Conservation (phyloP, 2,797 vertebrate genomes). For the Brotula barbata region DNA sequence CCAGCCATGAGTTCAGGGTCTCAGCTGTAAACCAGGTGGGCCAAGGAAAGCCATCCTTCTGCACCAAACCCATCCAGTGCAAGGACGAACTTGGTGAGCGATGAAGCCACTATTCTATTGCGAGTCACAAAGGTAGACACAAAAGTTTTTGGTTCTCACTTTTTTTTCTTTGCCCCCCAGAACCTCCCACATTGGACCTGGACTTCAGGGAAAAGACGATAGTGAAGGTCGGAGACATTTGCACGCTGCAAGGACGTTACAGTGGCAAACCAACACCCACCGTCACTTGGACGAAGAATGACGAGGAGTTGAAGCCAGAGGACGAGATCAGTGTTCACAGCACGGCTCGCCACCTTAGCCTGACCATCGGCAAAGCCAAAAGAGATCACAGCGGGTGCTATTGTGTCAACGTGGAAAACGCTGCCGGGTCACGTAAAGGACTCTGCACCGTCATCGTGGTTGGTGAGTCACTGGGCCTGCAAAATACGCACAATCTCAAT, state of each 20-base stretch:
- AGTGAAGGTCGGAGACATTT: slow-evolving; percentile 91
- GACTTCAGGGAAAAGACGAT: slow-evolving; percentile 91
- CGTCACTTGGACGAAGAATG: slow-evolving; percentile 90
- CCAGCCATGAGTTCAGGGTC: slow-evolving; percentile 94
- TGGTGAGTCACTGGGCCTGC: slow-evolving; percentile 78
- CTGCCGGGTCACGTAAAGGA: slow-evolving; percentile 88
- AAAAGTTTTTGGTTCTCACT: too few species aligned
- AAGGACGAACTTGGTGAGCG: slow-evolving; percentile 93
- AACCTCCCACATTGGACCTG: slow-evolving; percentile 91
- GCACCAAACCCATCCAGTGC: slow-evolving; percentile 96
- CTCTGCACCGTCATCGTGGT: slow-evolving; percentile 90
- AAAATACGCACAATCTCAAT: too few species aligned
- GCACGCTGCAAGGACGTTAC: slow-evolving; percentile 87
- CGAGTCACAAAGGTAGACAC: too few species aligned
- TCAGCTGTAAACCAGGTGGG: slow-evolving; percentile 94
- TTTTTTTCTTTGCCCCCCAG: slow-evolving; percentile 63
- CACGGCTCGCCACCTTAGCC: slow-evolving; percentile 82
- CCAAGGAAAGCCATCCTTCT: slow-evolving; percentile 93
- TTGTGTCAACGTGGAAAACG: slow-evolving; percentile 87
- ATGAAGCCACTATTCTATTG: too few species aligned
- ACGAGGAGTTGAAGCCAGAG: slow-evolving; percentile 84
- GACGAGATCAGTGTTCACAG: slow-evolving; percentile 84
- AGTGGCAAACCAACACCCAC: slow-evolving; percentile 89
- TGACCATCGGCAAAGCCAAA: slow-evolving; percentile 86
- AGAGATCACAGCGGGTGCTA: slow-evolving; percentile 93